These are phyloP conservation scores for Etheostoma cragini DNA, from an alignment of 2,113 vertebrate genomes.

Conservation along the genomic window DNA sequence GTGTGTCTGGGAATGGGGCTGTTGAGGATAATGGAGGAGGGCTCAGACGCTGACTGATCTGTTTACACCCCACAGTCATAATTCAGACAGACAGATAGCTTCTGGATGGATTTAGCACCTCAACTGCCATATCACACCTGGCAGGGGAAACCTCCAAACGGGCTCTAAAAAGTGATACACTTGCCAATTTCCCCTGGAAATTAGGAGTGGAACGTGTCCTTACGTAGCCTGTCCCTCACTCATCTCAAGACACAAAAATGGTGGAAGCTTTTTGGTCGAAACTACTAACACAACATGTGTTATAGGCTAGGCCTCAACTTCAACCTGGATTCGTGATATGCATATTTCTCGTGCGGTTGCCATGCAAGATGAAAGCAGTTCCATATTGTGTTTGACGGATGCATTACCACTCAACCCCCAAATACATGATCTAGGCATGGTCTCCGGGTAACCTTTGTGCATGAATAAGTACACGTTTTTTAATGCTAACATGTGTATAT, in stretches of 20 bases:
- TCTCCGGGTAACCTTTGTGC: neutral
- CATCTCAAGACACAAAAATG: neutral
- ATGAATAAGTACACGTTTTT: neutral
- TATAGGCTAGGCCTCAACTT: neutral
- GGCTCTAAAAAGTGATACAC: neutral
- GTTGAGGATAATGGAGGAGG: constrained; percentile 63
- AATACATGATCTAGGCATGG: neutral
- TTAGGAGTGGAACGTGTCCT: neutral
- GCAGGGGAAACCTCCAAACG: constrained; percentile 17
- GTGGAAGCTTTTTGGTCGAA: neutral
- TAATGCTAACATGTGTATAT: neutral
- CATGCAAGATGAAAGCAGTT: neutral
- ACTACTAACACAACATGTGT: neutral
- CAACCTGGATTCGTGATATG: no score
- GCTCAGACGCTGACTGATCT: constrained; percentile 67
- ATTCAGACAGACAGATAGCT: constrained; percentile 47
- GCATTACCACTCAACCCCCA: neutral
- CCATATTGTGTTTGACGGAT: neutral
- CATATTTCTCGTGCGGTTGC: neutral
- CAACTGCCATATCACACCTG: constrained; percentile 32
- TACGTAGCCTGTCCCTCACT: neutral
- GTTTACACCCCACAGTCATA: constrained; percentile 72
- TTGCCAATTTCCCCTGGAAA: constrained; percentile 9
- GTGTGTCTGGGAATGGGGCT: constrained; percentile 75
- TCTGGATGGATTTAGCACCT: constrained; percentile 38